Conservation (phyloP, 2,888 invertebrate genomes). For the Amiota communis region DNA sequence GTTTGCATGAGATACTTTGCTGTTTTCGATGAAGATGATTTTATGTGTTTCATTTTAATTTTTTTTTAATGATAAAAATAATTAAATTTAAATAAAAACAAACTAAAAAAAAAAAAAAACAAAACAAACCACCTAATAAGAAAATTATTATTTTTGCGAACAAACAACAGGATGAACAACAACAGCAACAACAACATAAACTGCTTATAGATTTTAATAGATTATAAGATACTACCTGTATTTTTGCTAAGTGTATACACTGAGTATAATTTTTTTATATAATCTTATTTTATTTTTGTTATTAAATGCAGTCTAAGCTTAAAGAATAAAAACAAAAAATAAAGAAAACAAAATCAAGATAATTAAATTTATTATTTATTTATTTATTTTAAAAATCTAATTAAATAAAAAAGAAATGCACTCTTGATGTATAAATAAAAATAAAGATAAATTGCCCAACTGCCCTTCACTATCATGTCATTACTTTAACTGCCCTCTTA, state of each 20-base stretch:
- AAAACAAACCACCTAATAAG: constrained; percentile 19
- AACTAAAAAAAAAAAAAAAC: constrained; percentile 12
- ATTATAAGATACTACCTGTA: constrained; percentile 32
- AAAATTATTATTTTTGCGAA: constrained; percentile 5
- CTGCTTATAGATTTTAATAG: constrained; percentile 15
- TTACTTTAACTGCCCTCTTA: constrained; percentile 24
- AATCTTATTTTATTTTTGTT: constrained; percentile 54
- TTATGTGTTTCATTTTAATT: constrained; percentile 23
- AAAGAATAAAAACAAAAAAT: constrained; percentile 41
- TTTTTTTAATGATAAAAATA: constrained; percentile 16
- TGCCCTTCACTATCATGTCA: not conserved
- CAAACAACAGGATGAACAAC: not conserved
- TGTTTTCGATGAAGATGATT: constrained; percentile 27
- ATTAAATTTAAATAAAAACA: not conserved
- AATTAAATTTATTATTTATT: constrained; percentile 30
- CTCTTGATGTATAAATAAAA: not conserved
- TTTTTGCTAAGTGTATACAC: constrained; percentile 62
- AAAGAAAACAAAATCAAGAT: constrained; percentile 37
- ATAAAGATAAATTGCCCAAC: not conserved
- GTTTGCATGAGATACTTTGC: constrained; percentile 23
- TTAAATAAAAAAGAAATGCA: not conserved
- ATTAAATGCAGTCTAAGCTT: constrained; percentile 62
- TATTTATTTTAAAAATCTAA: not conserved
- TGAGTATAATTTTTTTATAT: constrained; percentile 42
- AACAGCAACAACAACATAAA: constrained; percentile 23